Evolutionary conservation across 2,888 invertebrate genomes (phyloP).

Genomic region (Cheiracanthium punctorium): DNA sequence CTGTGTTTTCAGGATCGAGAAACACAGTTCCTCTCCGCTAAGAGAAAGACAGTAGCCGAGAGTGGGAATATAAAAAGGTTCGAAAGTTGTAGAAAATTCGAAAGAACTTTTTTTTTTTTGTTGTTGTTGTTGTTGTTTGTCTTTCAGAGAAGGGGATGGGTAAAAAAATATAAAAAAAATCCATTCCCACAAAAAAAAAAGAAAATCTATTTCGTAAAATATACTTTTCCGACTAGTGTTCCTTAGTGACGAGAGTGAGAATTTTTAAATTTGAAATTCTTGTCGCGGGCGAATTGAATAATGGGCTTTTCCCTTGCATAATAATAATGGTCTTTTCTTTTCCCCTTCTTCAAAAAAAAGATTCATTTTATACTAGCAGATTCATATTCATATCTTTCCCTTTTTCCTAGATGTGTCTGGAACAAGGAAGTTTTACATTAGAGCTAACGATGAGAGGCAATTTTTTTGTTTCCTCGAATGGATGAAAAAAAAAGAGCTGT

Average conservation of each 20-base stretch:
- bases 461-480: neutral
- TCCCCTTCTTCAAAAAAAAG: neutral
- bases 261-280: slow-evolving; percentile 51
- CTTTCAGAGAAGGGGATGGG: slow-evolving; percentile 6
- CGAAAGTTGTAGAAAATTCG: neutral
- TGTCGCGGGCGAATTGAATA: slow-evolving; percentile 58
- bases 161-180: neutral
- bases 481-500: neutral
- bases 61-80: slow-evolving; percentile 21
- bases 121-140: no score
- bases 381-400: slow-evolving; percentile 1
- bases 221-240: neutral
- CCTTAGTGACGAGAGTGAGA: neutral
- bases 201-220: neutral
- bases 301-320: slow-evolving; percentile 66
- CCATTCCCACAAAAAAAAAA: neutral
- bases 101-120: neutral
- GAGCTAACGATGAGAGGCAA: neutral
- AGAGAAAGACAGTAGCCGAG: neutral
- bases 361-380: neutral
- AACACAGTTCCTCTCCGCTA: neutral
- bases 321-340: slow-evolving; percentile 32
- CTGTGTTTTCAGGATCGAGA: neutral
- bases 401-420: neutral
- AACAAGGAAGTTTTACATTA: neutral